A percentile compares a stretch with the other conserved stretches of the same genome.
Conservation (phyloP, 2,797 vertebrate genomes). For the Phrynocephalus guinanensis region DNA sequence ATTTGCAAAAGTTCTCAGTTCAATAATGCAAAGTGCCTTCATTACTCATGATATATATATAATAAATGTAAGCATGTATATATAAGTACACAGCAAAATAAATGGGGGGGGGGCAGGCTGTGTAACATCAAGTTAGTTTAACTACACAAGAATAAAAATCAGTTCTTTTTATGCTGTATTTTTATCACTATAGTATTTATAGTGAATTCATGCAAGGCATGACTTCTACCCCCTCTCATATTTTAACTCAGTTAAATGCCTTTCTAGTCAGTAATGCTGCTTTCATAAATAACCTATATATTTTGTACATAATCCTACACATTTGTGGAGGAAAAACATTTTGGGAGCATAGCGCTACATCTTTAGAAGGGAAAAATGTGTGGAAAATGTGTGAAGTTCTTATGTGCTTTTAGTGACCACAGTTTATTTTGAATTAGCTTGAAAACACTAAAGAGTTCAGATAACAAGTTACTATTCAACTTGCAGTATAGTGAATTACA, state of each 20-base stretch:
- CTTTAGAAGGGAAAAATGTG: neutral
- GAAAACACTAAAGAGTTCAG: neutral
- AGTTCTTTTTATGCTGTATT: neutral
- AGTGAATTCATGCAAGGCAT: neutral
- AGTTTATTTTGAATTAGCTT: neutral
- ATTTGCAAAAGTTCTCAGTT: neutral
- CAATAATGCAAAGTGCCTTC: neutral
- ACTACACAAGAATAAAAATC: neutral
- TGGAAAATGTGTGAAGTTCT: neutral
- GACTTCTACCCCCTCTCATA: neutral
- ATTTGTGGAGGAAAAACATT: too few species aligned
- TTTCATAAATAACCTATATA: neutral
- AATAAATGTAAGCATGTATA: neutral
- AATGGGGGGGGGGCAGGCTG: neutral
- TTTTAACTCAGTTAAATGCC: neutral
- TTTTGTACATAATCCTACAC: neutral
- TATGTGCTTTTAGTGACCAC: neutral
- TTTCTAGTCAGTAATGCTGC: neutral
- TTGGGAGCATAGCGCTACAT: neutral
- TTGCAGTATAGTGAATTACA: neutral
- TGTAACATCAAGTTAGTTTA: neutral
- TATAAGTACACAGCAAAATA: neutral
- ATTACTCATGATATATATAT: neutral
- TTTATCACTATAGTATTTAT: neutral
- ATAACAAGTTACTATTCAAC: neutral